Base-by-base conservation (phyloP, 1,140 invertebrate species). In the Brachionus rotundiformis region DNA sequence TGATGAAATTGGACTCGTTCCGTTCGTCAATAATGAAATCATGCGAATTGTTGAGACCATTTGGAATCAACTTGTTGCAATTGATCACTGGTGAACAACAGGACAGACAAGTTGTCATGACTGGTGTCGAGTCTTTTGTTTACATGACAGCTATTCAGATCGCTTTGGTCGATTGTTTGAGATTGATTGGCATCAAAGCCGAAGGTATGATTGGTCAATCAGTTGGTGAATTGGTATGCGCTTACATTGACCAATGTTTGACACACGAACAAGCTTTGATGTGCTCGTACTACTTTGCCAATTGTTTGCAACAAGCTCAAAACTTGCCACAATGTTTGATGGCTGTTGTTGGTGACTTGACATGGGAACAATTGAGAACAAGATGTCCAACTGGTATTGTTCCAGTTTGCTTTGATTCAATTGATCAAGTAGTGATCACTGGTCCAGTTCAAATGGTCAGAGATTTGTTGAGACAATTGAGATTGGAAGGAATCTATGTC, bases 131-230 rank as follows among this genome's bases (percentile, higher is more conserved):
- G 84, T 93, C 93, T 0, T 98, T 98, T 88, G 91, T 98, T 5
- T 92, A 92, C 0, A 98, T 98, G 84, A 94, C 95, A 36, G 93
- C 95, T 29, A 93, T 98, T 85, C 96, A 98, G 89, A 92, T 98
- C 76, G 95, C 94, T 10, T 88, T 98, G 0, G 92, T 94, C 1
- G 95, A 98, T 87, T 84, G 95, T 19, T 88, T 98, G 16, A 91
- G 88, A 44, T 89, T 89, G 3, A 84, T 97, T 44, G 93, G 92
- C 76, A 90, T 98, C 11, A 88, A 91, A 68, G 94, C 95, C 7
- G 95, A 98, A 87, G 95, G 95, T 63, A 95, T 98, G 84, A 89
- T 98, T 61, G 96, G 96, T 1, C 96, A 98, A 86, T 98, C 95
- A 0, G 95, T 87, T 73, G 87, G 87, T 68, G 87, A 89, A 81